Evolutionary conservation across 2,888 invertebrate genomes (phyloP), one percentile per base, ranked within the genome.

Genomic region (Drosophila demipolita): DNA sequence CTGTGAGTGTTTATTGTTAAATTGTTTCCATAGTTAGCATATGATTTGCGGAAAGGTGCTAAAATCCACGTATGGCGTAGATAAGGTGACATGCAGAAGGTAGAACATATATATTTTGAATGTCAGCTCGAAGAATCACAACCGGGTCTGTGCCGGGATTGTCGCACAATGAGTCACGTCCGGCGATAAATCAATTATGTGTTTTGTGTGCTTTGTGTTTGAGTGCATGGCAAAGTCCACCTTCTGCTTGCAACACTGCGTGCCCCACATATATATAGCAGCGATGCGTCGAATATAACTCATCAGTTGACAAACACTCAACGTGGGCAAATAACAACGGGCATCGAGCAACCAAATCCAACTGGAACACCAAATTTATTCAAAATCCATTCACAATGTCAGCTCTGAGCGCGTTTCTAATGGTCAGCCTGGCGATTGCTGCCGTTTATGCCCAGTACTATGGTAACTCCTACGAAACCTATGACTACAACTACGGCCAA

Each of bases 151-250:
- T 35, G 9, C 54, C 54, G 33, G n/a, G 29, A 7, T 15, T 42
- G 36, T 65, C 42, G 38, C 45, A 55, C 45, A 68, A 40, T 80
- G 61, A 45, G 42, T 76, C 72, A 76, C 76, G 76, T 77, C 64
- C 76, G 58, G 7, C 36, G 78, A 80, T 76, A 75, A 62, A 80
- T 62, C 36, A 33, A 55, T 33, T 35, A 36, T 59, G 32, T 35
- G 33, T 36, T 35, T 33, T 59, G 32, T 35, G 33, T 36, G 9
- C n/a, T 49, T 38, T 33, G 23, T 67, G 50, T 40, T 35, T 12
- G 40, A 33, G 1, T 35, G 70, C 33, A 20, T 36, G 40, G 15
- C 26, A 32, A 72, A 55, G 54, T 57, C 42, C 57, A 36, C 48
- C 70, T 55, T 69, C 70, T 26, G 48, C 15, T 33, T 26, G 54